Evolutionary conservation across 2,888 invertebrate genomes (phyloP), one percentile per base, ranked within the genome.

Genomic region (Brenthis hecate): DNA sequence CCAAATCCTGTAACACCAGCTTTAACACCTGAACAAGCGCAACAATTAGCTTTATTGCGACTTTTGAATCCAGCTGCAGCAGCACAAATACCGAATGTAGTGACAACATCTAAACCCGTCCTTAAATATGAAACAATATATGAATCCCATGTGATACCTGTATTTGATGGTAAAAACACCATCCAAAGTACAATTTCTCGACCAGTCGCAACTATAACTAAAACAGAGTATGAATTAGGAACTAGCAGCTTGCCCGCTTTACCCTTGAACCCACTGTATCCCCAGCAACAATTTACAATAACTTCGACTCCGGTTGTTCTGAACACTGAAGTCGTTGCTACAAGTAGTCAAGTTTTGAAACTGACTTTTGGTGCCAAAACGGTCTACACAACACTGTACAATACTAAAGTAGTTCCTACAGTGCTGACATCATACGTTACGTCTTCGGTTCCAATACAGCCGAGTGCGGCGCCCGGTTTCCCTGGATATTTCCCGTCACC

Each of bases 351-450:
- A 88, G 92, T 97, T 64, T 88, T 98, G 72, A 97, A 97, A 86
- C 89, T 98, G 75, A 97, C 97, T 13, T 98, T 98, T 82, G 97
- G 98, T n/a, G 97, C 98, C 48, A 97, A 97, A 85, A 97, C 97
- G 0, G 95, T 97, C 0, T 96, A 96, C 82, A 98, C 98, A 8
- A 98, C 97, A 1, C 93, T 98, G 69, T 97, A 95, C 85, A 96
- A 96, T 2, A 97, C 97, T 53, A 95, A 94, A 79, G 95, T 98
- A 56, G 95, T 97, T 55, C 97, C 97, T 8, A 97, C 97, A 0
- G 93, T 96, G 63, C 85, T 97, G 71, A 97, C 98, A n/a, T 96
- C 96, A 16, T 96, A 96, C 82, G 94, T 97, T 73, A 97, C 97
- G 6, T 96, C 96, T 16, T 96, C 97, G 0, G 92, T 97, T 43